Evolutionary conservation across 2,113 vertebrate species (phyloP), one percentile per base, ranked within the genome.

Genomic region (Gopherus flavomarginatus): DNA sequence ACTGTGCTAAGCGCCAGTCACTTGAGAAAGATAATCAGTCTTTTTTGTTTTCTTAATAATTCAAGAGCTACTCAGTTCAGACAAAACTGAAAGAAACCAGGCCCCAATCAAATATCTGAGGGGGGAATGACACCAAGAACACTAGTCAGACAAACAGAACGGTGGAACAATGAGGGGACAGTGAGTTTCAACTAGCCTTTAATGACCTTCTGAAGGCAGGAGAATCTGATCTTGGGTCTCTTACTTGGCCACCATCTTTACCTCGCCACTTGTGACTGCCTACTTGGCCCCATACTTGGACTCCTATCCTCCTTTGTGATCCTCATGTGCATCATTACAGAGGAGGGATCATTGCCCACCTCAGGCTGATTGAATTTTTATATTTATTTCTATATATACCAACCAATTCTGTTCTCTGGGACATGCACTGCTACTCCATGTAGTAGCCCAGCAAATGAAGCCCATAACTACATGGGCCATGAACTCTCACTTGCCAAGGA

Each of bases 211-310:
- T 42, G n/a, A 77, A 77, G 11, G 12, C 42, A 44, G 19, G 24
- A 26, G 21, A 26, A 44, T 22, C 22, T 77, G 24, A 10, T 77
- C 21, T 24, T 42, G 22, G 11, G n/a, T 26, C 42, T 11, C 82
- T 44, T 88, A 1, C 5, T 77, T 86, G 47, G 21, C 2, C 29
- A 87, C n/a, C 4, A 72, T 9, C 65, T 72, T 38, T 72, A 72
- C 6, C n/a, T 47, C 22, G 22, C 57, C 27, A 87, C 78, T 27
- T 52, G 87, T 88, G 0, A 0, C 31, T 59, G 13, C 14, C 80
- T 27, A 31, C 9, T 49, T 7, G 26, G 5, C 4, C 10, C n/a
- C 9, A 49, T 31, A 82, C 59, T 14, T 85, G 77, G n/a, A 92
- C 84, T 56, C 35, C 22, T 42, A 0, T 86, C 83, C 44, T 29